These are phyloP conservation scores for Trachythela sp. DNA, from an alignment of 64 coral and sea anemone species.

Conservation along the genomic window DNA sequence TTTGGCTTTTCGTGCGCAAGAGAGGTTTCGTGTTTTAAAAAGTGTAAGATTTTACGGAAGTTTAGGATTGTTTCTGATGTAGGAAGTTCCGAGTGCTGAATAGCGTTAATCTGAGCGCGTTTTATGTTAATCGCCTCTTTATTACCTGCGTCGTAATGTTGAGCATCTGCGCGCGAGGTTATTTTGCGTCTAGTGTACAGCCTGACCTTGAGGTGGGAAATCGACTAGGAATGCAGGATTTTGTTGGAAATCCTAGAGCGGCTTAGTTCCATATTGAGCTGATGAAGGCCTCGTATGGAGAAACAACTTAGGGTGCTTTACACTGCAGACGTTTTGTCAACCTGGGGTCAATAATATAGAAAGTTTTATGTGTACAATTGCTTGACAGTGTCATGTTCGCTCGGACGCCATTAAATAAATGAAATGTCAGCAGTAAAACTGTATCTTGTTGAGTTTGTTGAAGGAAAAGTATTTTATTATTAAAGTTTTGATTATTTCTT, in stretches of 20 bases:
- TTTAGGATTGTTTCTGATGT: neutral
- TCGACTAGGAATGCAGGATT: neutral
- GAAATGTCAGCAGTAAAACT: neutral
- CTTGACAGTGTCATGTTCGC: neutral
- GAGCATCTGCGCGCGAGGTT: neutral
- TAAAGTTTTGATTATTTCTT: neutral
- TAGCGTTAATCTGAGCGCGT: neutral
- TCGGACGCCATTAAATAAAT: neutral
- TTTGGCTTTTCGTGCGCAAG: neutral
- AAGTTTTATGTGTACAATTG: neutral
- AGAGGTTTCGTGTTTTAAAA: neutral
- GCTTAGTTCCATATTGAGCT: neutral
- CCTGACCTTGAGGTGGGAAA: neutral
- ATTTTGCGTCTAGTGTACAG: neutral
- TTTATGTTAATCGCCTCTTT: neutral
- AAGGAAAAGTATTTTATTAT: neutral
- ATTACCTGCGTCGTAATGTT: neutral
- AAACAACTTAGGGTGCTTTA: neutral
- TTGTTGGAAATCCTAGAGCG: neutral
- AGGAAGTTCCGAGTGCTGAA: neutral
- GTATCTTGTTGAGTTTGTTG: neutral
- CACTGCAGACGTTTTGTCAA: neutral
- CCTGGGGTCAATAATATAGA: neutral
- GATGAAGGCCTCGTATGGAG: neutral
- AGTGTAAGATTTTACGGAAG: neutral